Percentiles rank a stretch among this genome's conserved stretches.
These are phyloP conservation scores for Gallinago jamesoni DNA, from an alignment of 2,113 vertebrate species.

Conservation along the genomic window DNA sequence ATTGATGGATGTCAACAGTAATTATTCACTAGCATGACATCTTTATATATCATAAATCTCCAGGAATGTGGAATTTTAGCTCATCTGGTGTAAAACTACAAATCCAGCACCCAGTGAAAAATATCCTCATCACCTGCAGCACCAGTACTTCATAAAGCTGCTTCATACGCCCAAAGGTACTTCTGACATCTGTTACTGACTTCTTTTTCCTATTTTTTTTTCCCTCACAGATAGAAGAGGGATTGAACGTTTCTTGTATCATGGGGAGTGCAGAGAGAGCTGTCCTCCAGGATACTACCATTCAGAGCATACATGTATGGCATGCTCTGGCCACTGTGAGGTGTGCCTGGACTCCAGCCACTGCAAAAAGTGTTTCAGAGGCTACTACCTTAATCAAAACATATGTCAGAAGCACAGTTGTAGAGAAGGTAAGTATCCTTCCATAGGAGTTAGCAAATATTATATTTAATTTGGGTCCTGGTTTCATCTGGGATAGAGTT, in stretches of 20 bases:
- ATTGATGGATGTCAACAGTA: background rate
- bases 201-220: background rate
- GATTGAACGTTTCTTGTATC: slow-evolving; percentile 75
- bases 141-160: background rate
- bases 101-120: background rate
- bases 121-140: background rate
- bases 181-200: background rate
- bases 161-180: background rate
- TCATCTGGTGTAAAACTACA: background rate
- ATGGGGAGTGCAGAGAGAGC: slow-evolving; percentile 77
- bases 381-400: slow-evolving; percentile 72
- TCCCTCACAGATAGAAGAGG: slow-evolving; percentile 77
- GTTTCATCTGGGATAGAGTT: background rate
- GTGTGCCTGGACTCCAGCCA: slow-evolving; percentile 68
- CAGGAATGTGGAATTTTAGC: background rate
- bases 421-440: slow-evolving; percentile 74
- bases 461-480: background rate
- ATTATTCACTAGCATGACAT: background rate
- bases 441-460: background rate
- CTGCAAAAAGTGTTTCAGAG: slow-evolving; percentile 79
- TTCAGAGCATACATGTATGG: slow-evolving; percentile 65
- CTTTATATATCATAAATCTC: background rate
- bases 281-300: slow-evolving; percentile 80
- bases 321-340: slow-evolving; percentile 79
- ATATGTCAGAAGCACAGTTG: slow-evolving; percentile 80